phyloP scores from a whole-genome alignment of 2,797 vertebrate genomes.

The Cirrhinus molitorella region DNA sequence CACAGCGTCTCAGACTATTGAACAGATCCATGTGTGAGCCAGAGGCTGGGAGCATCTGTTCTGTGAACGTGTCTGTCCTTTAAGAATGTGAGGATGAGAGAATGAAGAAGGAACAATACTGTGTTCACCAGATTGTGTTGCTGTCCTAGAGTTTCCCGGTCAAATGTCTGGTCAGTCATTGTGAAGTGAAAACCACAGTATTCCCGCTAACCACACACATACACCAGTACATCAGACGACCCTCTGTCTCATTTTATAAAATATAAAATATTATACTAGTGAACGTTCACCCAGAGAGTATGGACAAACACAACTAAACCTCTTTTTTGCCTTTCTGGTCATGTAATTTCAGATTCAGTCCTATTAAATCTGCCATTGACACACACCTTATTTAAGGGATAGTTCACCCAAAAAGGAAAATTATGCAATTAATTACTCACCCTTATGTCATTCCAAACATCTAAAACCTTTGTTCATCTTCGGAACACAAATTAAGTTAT shows the following conservation, averaged over 20 bases:
- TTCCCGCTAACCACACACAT: conserved; percentile 40
- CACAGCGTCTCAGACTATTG: neutral
- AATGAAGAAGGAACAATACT: conserved; percentile 42
- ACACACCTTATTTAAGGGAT: neutral
- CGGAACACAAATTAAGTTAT: too few relatives aligned
- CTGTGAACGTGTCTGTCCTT: conserved; percentile 10
- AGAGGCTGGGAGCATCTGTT: conserved; percentile 24
- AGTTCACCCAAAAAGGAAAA: too few relatives aligned
- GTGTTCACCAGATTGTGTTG: conserved; percentile 22
- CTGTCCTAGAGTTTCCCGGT: conserved; percentile 35
- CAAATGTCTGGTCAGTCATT: conserved; percentile 51
- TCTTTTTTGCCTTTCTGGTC: neutral
- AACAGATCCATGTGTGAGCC: conserved; percentile 44
- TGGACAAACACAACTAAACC: neutral
- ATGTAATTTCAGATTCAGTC: neutral
- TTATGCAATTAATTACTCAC: too few relatives aligned
- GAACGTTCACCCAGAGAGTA: neutral
- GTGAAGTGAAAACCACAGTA: conserved; percentile 39
- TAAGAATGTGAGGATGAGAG: conserved; percentile 1
- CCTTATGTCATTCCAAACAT: too few relatives aligned
- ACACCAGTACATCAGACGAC: conserved; percentile 7
- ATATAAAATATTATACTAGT: neutral
- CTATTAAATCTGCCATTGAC: neutral
- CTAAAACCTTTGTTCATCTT: too few relatives aligned
- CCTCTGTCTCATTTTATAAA: neutral